Evolutionary conservation across 2,113 vertebrate genomes (phyloP).

Genomic region (Takifugu flavidus): DNA sequence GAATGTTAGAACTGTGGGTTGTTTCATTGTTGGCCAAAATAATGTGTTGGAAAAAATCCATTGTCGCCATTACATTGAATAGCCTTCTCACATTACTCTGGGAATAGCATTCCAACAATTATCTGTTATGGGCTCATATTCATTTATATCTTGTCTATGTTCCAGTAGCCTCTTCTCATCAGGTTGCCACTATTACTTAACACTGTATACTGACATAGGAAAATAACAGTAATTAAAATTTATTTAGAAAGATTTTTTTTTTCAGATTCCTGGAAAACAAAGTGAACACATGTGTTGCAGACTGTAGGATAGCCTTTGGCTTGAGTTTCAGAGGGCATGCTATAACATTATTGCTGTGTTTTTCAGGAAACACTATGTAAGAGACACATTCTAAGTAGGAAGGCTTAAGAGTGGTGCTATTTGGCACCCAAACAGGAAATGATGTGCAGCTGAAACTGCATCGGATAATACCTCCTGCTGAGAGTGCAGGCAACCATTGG

Average conservation of each 20-base stretch:
- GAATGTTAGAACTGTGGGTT: neutral
- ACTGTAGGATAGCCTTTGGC: too few relatives aligned
- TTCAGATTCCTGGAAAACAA: too few relatives aligned
- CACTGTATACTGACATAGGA: too few relatives aligned
- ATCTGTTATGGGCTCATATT: too few relatives aligned
- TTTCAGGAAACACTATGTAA: neutral
- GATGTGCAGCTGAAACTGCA: conserved; percentile 58
- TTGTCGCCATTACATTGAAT: neutral
- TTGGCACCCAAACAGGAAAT: conserved; percentile 52
- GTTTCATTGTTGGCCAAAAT: neutral
- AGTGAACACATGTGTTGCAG: too few relatives aligned
- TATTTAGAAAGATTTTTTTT: too few relatives aligned
- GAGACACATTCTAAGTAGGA: conserved; percentile 3
- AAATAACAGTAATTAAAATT: too few relatives aligned
- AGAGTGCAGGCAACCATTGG: conserved; percentile 52
- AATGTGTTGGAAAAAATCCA: neutral
- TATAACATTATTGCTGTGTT: conserved; percentile 21
- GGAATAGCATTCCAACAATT: neutral
- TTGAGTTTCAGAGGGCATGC: conserved; percentile 8
- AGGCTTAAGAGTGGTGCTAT: conserved; percentile 12
- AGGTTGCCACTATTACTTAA: too few relatives aligned
- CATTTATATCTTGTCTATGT: too few relatives aligned
- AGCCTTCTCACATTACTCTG: neutral
- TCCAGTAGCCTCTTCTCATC: neutral
- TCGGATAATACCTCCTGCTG: conserved; percentile 61